phyloP scores from a whole-genome alignment of 1,140 invertebrate genomes.

The Cyphomyrmex costatus region DNA sequence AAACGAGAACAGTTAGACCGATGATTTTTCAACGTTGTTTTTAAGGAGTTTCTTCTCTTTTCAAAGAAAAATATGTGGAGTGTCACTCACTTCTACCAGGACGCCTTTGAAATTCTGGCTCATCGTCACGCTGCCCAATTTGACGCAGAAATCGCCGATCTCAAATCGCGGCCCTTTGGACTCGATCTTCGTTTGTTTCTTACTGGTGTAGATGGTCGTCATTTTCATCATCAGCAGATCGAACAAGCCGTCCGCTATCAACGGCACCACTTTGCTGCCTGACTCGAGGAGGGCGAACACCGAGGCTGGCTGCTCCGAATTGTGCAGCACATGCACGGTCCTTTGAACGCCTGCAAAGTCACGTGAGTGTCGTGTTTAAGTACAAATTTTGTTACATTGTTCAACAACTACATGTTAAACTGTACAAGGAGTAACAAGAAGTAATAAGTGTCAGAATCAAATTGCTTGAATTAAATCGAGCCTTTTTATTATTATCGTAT shows the following conservation, averaged over 20 bases:
- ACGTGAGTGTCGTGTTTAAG: background rate
- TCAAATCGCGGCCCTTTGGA: conserved; percentile 97
- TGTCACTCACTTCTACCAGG: conserved; percentile 92
- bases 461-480: background rate
- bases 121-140: conserved; percentile 97
- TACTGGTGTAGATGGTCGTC: conserved; percentile 94
- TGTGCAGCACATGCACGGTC: conserved; percentile 96
- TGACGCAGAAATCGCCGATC: conserved; percentile 97
- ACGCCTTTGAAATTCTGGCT: conserved; percentile 98
- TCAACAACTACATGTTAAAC: conserved; percentile 78
- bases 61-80: background rate
- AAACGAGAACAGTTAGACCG: background rate
- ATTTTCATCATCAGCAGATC: conserved; percentile 97
- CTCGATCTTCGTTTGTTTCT: conserved; percentile 95
- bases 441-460: background rate
- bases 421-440: background rate
- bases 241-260: conserved; percentile 96
- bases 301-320: conserved; percentile 97
- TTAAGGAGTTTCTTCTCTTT: background rate
- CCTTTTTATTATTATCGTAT: background rate
- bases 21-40: conserved; percentile 6
- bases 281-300: conserved; percentile 97
- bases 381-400: conserved; percentile 59
- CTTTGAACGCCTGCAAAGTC: conserved; percentile 88
- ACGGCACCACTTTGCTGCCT: conserved; percentile 93